Base-by-base conservation (phyloP, 2,113 vertebrate genomes). In the Callospermophilus lateralis region DNA sequence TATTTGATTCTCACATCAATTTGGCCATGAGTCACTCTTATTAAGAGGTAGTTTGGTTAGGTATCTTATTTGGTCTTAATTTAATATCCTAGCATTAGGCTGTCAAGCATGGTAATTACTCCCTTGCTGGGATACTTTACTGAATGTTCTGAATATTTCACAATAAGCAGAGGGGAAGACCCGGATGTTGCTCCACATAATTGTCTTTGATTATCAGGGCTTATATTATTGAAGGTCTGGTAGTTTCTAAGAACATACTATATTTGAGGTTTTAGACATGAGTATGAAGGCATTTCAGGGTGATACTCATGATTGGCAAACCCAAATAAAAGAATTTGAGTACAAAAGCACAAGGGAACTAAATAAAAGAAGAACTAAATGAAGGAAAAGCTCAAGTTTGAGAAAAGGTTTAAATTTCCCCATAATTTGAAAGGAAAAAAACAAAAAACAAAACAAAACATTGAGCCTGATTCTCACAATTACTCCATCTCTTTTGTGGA, bases 1-100 rank as follows among this genome's bases (percentile, higher is more conserved):
- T 96, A 96, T 97, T 97, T 92, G 92, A 93, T 81, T 94, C 90
- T 95, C 96, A 96, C 87, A 96, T 97, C 89, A 93, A 89, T 97
- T 95, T 94, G 76, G 28, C 28, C 81, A 77, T 94, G 95, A 98
- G 76, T 97, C 92, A 94, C 79, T 79, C 58, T 94, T 96, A 93
- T 94, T 87, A 97, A 90, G 92, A 94, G 72, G 53, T 48, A 72
- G 65, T 94, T 90, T 88, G 67, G 53, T 90, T 95, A 74, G 84
- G 37, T 90, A 93, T 95, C 84, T 95, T 90, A 95, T 93, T 95
- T 96, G 86, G 91, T 72, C 39, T 95, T 96, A 96, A 96, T 94
- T 93, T 96, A 96, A 92, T 92, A 93, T 48, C 22, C 22, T 90
- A 92, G 90, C 93, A 96, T 61, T 88, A 86, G 17, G 9, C 77